Evolutionary conservation across 2,888 invertebrate species (phyloP).

Genomic region (Chydorus sphaericus): DNA sequence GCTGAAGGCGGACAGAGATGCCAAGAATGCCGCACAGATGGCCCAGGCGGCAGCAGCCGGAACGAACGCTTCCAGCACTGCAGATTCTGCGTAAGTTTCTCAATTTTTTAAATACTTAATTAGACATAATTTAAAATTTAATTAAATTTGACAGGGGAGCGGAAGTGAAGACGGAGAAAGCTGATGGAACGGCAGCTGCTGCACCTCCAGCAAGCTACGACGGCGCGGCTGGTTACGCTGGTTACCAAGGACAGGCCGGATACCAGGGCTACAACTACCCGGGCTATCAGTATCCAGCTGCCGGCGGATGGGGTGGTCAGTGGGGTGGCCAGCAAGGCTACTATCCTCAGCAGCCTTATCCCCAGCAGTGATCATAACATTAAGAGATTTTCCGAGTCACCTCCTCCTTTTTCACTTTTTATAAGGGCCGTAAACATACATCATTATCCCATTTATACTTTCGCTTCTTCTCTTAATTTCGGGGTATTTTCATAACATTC

Average conservation of each 20-base stretch:
- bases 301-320: constrained; percentile 20
- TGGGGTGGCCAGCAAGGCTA: constrained; percentile 21
- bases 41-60: background rate
- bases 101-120: background rate
- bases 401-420: too few relatives aligned
- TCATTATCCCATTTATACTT: too few relatives aligned
- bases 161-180: background rate
- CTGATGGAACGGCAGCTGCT: background rate
- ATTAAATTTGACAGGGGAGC: too few relatives aligned
- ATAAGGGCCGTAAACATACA: too few relatives aligned
- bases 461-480: too few relatives aligned
- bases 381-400: too few relatives aligned
- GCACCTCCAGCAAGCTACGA: background rate
- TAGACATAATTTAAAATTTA: background rate
- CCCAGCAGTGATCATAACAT: background rate
- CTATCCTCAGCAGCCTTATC: constrained; percentile 21
- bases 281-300: constrained; percentile 20
- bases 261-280: constrained; percentile 10
- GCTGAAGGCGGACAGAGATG: background rate
- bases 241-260: constrained; percentile 3
- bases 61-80: background rate
- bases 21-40: background rate
- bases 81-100: background rate
- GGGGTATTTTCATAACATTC: too few relatives aligned
- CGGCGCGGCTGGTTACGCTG: constrained; percentile 3